Conservation (phyloP, 1,140 invertebrate species). For the Zophobas morio region DNA sequence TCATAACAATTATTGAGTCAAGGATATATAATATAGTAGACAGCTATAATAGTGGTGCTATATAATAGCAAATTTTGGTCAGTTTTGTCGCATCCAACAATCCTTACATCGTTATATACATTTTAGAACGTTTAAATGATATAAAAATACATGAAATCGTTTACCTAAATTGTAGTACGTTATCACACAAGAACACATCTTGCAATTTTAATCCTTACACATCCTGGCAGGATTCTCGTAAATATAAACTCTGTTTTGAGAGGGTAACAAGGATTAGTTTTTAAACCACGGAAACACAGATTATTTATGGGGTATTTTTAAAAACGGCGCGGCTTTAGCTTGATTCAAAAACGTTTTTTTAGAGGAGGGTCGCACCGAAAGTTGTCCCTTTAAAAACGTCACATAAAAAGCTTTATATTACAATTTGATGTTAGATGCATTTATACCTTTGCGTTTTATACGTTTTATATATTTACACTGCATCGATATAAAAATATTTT, state of each 20-base stretch:
- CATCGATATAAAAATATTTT: constrained; percentile 38
- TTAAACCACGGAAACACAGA: constrained; percentile 9
- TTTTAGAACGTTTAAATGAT: constrained; percentile 41
- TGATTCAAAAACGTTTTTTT: background rate
- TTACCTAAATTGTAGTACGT: constrained; percentile 39
- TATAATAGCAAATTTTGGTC: constrained; percentile 49
- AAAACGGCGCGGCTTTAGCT: constrained; percentile 14
- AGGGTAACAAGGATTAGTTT: constrained; percentile 5
- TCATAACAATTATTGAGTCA: constrained; percentile 29
- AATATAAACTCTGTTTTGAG: constrained; percentile 1
- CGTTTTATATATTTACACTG: constrained; percentile 15
- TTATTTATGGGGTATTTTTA: constrained; percentile 6
- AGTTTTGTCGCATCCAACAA: constrained; percentile 32
- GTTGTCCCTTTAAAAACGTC: background rate
- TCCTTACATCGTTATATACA: constrained; percentile 30
- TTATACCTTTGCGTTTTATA: constrained; percentile 1
- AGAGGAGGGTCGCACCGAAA: constrained; percentile 1
- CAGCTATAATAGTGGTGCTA: constrained; percentile 45
- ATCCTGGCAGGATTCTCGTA: constrained; percentile 32
- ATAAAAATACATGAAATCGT: constrained; percentile 43
- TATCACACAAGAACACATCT: constrained; percentile 42
- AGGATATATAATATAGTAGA: constrained; percentile 19
- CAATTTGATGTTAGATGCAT: background rate
- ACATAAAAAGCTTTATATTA: constrained; percentile 23
- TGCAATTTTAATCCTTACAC: constrained; percentile 35